A percentile compares a stretch with the other conserved stretches of the same genome.
Evolutionary conservation across 2,888 invertebrate species (phyloP).

Genomic region (Xanthorhoe spadicearia): DNA sequence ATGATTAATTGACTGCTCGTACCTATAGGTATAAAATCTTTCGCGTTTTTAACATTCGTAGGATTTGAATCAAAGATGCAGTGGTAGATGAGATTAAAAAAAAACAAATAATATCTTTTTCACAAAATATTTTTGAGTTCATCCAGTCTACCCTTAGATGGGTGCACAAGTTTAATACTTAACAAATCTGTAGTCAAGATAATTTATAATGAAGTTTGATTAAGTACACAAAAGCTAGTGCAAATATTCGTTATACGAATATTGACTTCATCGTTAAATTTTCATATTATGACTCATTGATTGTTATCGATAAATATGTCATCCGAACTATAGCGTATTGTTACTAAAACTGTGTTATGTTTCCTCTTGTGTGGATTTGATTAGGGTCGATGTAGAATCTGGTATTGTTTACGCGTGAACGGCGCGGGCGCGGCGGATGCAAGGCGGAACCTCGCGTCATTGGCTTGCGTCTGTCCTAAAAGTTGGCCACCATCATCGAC

Average conservation of each 20-base stretch:
- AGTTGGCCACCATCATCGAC: constrained; percentile 63
- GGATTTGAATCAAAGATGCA: too few species aligned
- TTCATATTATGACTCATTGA: constrained; percentile 21
- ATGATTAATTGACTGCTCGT: too few species aligned
- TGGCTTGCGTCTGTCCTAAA: constrained; percentile 69
- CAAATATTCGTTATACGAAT: not conserved
- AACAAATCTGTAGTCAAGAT: not conserved
- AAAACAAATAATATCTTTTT: too few species aligned
- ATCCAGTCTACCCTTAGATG: not conserved
- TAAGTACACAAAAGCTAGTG: not conserved
- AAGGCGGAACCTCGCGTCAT: constrained; percentile 80
- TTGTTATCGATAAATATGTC: constrained; percentile 20
- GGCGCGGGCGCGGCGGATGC: constrained; percentile 70
- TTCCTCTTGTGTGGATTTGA: constrained; percentile 45
- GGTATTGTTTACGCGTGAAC: constrained; percentile 74
- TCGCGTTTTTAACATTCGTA: too few species aligned
- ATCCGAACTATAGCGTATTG: constrained; percentile 36
- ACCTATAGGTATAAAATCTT: too few species aligned
- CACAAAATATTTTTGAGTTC: not conserved
- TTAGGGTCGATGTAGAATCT: constrained; percentile 61
- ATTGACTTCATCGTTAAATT: not conserved
- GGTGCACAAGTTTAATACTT: too few species aligned
- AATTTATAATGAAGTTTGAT: not conserved
- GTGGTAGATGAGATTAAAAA: too few species aligned
- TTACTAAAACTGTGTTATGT: constrained; percentile 40